Percentiles rank a stretch among this genome's conserved stretches.
These are phyloP conservation scores for Manduca sexta DNA, from an alignment of 1,140 invertebrate species.

Conservation along the genomic window DNA sequence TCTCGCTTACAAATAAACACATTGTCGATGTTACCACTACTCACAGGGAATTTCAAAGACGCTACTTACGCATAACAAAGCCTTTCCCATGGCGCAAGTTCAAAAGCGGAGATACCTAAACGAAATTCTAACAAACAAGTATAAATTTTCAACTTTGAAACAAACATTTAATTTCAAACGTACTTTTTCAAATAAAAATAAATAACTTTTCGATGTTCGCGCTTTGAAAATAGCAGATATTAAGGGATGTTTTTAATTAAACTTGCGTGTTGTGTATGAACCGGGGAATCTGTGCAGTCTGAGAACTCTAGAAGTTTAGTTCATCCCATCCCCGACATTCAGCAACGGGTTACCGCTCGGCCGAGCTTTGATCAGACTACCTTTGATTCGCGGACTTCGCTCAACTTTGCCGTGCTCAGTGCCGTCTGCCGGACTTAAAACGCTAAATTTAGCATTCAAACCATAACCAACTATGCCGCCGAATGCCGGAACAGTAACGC, in stretches of 20 bases:
- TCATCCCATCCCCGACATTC: conserved; percentile 16
- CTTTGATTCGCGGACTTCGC: conserved; percentile 4
- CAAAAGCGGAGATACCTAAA: not conserved
- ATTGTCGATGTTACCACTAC: not conserved
- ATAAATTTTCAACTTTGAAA: conserved; percentile 23
- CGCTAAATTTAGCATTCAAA: no score
- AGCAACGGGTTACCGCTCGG: conserved; percentile 1
- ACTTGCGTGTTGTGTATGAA: conserved; percentile 24
- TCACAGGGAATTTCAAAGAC: not conserved
- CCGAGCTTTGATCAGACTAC: conserved; percentile 7
- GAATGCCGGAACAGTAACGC: no score
- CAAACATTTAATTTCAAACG: conserved; percentile 30
- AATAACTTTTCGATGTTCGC: conserved; percentile 22
- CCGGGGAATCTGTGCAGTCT: conserved; percentile 11
- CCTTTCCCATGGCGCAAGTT: not conserved
- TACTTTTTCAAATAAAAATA: conserved; percentile 29
- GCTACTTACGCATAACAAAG: conserved; percentile 1
- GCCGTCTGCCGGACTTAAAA: no score
- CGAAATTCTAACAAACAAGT: conserved; percentile 16
- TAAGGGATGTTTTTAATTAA: conserved; percentile 36
- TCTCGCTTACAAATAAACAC: not conserved
- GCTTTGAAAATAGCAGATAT: conserved; percentile 24
- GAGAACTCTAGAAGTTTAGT: conserved; percentile 15
- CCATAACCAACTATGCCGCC: no score
- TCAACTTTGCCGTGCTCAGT: not conserved